Conservation (phyloP, 2,797 vertebrate genomes). For the Chrysocyon brachyurus region DNA sequence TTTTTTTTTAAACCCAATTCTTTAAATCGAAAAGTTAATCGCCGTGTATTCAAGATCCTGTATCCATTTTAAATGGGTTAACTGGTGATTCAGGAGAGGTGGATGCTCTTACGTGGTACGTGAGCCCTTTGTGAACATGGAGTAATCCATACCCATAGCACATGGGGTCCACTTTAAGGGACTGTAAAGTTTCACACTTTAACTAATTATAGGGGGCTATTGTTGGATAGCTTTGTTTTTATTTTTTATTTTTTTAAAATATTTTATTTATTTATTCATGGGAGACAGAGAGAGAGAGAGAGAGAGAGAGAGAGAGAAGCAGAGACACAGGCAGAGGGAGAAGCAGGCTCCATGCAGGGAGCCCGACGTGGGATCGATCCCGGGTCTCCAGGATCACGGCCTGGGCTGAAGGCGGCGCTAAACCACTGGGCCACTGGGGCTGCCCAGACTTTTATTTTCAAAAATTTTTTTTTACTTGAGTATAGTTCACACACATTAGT, state of each 20-base stretch:
- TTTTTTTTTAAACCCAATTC: background rate
- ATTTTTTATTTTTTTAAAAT: no score
- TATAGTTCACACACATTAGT: background rate
- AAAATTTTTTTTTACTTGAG: background rate
- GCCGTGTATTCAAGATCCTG: background rate
- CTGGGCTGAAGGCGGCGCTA: no score
- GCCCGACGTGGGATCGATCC: no score
- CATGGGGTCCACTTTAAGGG: background rate
- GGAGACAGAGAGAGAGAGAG: no score
- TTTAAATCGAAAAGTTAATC: slow-evolving; percentile 66
- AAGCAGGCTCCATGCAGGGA: no score
- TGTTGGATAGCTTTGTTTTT: background rate
- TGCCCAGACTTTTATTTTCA: background rate
- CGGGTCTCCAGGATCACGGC: no score
- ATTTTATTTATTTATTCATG: no score
- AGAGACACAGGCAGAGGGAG: no score
- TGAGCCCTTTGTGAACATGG: background rate
- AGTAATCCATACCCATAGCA: background rate
- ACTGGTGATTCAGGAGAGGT: background rate
- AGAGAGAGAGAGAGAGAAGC: no score
- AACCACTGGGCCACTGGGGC: no score
- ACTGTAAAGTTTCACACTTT: slow-evolving; percentile 18
- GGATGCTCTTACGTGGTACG: background rate
- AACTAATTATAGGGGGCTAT: background rate
- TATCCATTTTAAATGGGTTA: slow-evolving; percentile 12